Evolutionary conservation across 2,888 invertebrate genomes (phyloP).

Genomic region (Kryphioiulus occultus): DNA sequence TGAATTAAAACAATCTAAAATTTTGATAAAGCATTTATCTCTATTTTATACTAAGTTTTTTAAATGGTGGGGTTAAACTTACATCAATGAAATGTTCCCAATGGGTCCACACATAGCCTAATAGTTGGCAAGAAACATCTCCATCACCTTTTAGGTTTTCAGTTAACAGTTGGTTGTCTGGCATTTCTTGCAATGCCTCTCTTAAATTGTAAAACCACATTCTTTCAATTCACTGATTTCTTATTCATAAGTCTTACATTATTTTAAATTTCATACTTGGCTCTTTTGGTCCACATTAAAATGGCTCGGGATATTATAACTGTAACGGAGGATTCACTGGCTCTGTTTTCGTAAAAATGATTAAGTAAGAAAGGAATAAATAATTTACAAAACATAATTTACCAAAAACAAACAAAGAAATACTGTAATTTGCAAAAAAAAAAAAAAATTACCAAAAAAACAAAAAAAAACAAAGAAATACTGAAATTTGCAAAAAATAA

Average conservation of each 20-base stretch:
- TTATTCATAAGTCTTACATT: neutral
- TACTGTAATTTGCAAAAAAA: no score
- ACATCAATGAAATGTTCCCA: slow-evolving; percentile 63
- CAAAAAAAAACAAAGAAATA: no score
- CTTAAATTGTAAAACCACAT: neutral
- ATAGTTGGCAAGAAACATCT: slow-evolving; percentile 44
- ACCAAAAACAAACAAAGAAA: no score
- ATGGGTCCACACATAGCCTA: slow-evolving; percentile 56
- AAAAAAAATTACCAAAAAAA: no score
- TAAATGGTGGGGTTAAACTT: no score
- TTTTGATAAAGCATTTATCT: no score
- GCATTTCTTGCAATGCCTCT: slow-evolving; percentile 57
- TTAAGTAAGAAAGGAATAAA: neutral
- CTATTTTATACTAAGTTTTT: no score
- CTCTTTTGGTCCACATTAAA: slow-evolving; percentile 54
- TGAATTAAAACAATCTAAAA: no score
- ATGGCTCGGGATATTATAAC: slow-evolving; percentile 53
- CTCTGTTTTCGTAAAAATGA: slow-evolving; percentile 4
- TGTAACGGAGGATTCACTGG: slow-evolving; percentile 53
- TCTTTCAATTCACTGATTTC: neutral
- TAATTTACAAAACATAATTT: neutral
- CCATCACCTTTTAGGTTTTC: slow-evolving; percentile 55
- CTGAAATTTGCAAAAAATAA: neutral
- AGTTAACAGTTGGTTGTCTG: slow-evolving; percentile 58
- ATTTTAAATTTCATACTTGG: slow-evolving; percentile 50